These are phyloP conservation scores for Xyliphius kryptos DNA, from an alignment of 2,113 vertebrate species.

Conservation along the genomic window DNA sequence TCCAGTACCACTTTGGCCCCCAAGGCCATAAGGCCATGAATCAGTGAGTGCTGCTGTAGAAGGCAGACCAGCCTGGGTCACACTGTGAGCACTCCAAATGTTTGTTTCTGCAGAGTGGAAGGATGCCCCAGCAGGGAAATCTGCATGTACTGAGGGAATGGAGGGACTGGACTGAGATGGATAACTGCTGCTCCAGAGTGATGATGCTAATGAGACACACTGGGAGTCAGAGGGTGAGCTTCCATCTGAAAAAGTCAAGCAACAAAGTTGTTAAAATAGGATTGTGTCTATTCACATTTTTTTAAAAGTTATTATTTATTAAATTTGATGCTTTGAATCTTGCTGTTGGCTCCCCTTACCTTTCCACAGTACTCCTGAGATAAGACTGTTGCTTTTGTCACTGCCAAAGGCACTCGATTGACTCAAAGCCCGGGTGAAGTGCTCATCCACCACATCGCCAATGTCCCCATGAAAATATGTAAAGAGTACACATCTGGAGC, in stretches of 20 bases:
- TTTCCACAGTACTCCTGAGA: slow-evolving; percentile 75
- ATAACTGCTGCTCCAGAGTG: slow-evolving; percentile 83
- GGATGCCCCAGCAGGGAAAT: slow-evolving; percentile 76
- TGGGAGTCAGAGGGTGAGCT: slow-evolving; percentile 64
- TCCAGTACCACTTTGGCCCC: slow-evolving; percentile 74
- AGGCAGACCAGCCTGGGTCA: slow-evolving; percentile 75
- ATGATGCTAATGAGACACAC: slow-evolving; percentile 72
- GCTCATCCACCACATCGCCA: slow-evolving; percentile 91
- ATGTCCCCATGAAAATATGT: slow-evolving; percentile 97
- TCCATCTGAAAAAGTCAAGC: slow-evolving; percentile 52
- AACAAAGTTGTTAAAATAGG: neutral
- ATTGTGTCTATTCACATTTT: neutral
- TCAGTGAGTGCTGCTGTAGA: slow-evolving; percentile 70
- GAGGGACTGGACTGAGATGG: slow-evolving; percentile 75
- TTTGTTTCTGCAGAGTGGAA: slow-evolving; percentile 73
- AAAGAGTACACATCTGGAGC: slow-evolving; percentile 94
- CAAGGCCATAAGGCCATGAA: slow-evolving; percentile 86
- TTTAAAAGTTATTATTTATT: too few species aligned
- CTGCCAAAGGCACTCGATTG: slow-evolving; percentile 77
- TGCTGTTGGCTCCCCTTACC: slow-evolving; percentile 67
- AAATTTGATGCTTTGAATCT: neutral
- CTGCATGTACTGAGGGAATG: slow-evolving; percentile 75
- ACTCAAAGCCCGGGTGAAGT: slow-evolving; percentile 93
- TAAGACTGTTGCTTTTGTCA: slow-evolving; percentile 74
- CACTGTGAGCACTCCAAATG: slow-evolving; percentile 79